A percentile compares a stretch with the other conserved stretches of the same genome.
These are phyloP conservation scores for Gavia stellata DNA, from an alignment of 2,113 vertebrate species.

Conservation along the genomic window DNA sequence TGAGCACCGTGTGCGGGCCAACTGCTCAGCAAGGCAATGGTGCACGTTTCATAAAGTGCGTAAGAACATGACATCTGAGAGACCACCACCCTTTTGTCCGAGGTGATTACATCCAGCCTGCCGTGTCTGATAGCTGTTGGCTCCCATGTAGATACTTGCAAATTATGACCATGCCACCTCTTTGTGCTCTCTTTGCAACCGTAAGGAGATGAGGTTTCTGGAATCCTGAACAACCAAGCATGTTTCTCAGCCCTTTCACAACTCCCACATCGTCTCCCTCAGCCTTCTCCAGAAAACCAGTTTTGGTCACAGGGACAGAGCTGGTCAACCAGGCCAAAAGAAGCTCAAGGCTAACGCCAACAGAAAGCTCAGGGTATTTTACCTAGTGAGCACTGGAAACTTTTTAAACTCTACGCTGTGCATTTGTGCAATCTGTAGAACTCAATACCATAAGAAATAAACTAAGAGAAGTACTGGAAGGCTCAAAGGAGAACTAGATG, in stretches of 20 bases:
- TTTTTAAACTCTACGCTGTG: background rate
- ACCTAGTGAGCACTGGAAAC: background rate
- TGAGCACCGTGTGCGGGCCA: background rate
- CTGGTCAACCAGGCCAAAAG: background rate
- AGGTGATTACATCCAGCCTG: background rate
- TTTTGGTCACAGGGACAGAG: background rate
- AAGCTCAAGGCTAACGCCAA: background rate
- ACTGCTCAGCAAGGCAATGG: background rate
- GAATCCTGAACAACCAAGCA: background rate
- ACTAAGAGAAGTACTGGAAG: background rate
- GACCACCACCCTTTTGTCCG: background rate
- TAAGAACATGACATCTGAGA: background rate
- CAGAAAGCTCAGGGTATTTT: background rate
- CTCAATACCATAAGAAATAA: background rate
- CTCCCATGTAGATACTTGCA: background rate
- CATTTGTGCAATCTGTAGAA: background rate
- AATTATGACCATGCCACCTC: background rate
- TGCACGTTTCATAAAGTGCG: background rate
- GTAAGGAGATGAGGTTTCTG: background rate
- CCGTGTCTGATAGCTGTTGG: background rate
- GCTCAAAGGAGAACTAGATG: background rate
- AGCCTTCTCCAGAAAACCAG: background rate
- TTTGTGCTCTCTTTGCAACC: background rate
- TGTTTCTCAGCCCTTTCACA: background rate
- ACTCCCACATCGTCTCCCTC: background rate